These are phyloP conservation scores for Holotrichia oblita DNA, from an alignment of 1,140 invertebrate genomes.

Conservation along the genomic window DNA sequence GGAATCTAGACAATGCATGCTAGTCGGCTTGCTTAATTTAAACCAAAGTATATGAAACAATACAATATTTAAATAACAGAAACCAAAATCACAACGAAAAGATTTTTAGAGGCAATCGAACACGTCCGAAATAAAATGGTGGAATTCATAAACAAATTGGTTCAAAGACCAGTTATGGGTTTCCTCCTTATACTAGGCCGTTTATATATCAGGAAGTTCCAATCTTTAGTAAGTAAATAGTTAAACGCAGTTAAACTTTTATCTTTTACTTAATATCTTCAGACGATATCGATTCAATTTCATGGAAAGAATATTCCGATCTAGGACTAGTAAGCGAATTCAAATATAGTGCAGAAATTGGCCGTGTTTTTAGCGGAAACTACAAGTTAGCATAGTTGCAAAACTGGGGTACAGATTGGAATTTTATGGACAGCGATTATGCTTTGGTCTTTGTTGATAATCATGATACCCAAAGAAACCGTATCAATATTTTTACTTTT, in stretches of 20 bases:
- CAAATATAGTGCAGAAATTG: constrained; percentile 68
- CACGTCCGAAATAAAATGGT: constrained; percentile 76
- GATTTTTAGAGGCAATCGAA: constrained; percentile 52
- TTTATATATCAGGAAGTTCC: constrained; percentile 86
- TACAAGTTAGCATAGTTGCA: constrained; percentile 57
- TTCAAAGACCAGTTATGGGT: constrained; percentile 69
- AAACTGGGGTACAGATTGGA: constrained; percentile 63
- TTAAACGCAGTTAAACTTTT: neutral
- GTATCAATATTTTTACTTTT: constrained; percentile 61
- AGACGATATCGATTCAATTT: constrained; percentile 70
- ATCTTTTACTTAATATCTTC: neutral
- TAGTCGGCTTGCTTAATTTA: constrained; percentile 78
- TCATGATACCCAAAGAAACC: constrained; percentile 63
- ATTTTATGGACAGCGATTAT: constrained; percentile 63
- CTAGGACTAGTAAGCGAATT: constrained; percentile 81
- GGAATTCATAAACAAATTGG: constrained; percentile 77
- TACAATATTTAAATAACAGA: neutral
- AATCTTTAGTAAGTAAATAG: constrained; percentile 63
- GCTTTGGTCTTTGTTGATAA: constrained; percentile 72
- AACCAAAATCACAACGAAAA: neutral
- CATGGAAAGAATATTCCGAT: constrained; percentile 69
- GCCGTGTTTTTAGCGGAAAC: constrained; percentile 65
- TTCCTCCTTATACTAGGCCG: constrained; percentile 67
- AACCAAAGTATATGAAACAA: constrained; percentile 65
- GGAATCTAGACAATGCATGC: constrained; percentile 77